Percentiles rank a stretch among this genome's conserved stretches.
These are phyloP conservation scores for Neoniphon sammara DNA, from an alignment of 2,797 vertebrate species.

Conservation along the genomic window DNA sequence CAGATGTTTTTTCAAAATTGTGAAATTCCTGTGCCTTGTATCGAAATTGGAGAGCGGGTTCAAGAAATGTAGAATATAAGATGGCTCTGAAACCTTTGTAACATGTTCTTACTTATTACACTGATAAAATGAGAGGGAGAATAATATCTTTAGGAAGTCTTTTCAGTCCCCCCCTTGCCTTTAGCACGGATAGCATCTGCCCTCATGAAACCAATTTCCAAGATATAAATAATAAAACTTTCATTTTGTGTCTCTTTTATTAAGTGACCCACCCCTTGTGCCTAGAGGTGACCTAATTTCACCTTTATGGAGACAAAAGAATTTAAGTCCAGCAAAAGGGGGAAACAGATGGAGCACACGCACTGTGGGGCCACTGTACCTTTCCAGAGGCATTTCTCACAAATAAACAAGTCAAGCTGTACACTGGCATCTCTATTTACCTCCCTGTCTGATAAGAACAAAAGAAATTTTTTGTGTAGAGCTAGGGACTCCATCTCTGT, in stretches of 20 bases:
- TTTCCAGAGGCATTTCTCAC: conserved; percentile 33
- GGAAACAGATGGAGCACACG: conserved; percentile 36
- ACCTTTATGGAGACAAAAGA: conserved; percentile 63
- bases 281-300: conserved; percentile 73
- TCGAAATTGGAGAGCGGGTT: not conserved
- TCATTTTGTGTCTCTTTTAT: conserved; percentile 82
- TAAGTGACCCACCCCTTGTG: conserved; percentile 70
- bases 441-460: conserved; percentile 48
- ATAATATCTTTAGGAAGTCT: conserved; percentile 31
- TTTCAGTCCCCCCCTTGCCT: conserved; percentile 54
- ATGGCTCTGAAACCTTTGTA: conserved; percentile 43
- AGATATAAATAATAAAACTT: conserved; percentile 86
- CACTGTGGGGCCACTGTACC: conserved; percentile 17
- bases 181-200: conserved; percentile 72
- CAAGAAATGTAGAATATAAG: conserved; percentile 11
- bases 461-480: conserved; percentile 44
- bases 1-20: not conserved
- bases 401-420: conserved; percentile 50
- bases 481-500: conserved; percentile 14
- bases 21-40: not conserved
- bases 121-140: conserved; percentile 56
- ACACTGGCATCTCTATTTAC: conserved; percentile 14
- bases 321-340: conserved; percentile 44
- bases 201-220: conserved; percentile 81
- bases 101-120: conserved; percentile 43